Evolutionary conservation across 2,113 vertebrate genomes (phyloP).

Genomic region (Nothocercus julius): DNA sequence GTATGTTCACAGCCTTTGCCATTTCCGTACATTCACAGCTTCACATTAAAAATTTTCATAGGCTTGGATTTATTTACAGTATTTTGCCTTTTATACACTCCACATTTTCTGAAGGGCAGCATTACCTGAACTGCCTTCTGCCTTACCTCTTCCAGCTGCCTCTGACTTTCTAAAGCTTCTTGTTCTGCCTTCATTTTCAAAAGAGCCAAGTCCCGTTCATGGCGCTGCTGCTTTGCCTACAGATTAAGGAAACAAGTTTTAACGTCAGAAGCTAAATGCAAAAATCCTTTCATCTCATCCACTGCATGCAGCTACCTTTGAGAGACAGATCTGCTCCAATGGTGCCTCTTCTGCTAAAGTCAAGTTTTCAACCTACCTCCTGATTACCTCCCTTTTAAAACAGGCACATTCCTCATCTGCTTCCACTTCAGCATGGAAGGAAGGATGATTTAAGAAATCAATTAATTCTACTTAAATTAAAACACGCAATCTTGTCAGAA

Average conservation of each 20-base stretch:
- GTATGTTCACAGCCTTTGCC: background rate
- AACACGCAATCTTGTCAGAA: background rate
- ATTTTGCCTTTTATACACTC: slow-evolving; percentile 11
- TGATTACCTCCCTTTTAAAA: background rate
- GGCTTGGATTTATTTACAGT: background rate
- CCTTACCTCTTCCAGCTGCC: slow-evolving; percentile 87
- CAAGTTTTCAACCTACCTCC: background rate
- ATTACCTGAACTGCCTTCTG: slow-evolving; percentile 90
- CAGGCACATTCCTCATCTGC: background rate
- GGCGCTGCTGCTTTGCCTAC: slow-evolving; percentile 91
- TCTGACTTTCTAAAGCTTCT: slow-evolving; percentile 89
- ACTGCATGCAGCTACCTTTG: background rate
- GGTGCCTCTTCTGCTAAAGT: background rate
- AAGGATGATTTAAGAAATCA: background rate
- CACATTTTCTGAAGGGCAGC: slow-evolving; percentile 15
- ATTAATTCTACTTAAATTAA: background rate
- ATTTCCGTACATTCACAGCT: background rate
- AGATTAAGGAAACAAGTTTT: slow-evolving; percentile 4
- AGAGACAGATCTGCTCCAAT: background rate
- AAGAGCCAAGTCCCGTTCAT: slow-evolving; percentile 89
- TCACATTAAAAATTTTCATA: background rate
- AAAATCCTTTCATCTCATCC: background rate
- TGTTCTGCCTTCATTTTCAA: slow-evolving; percentile 91
- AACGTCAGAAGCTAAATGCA: background rate
- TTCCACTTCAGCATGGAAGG: background rate